Base-by-base conservation (phyloP, 2,113 vertebrate species). In the Megaleporinus macrocephalus region DNA sequence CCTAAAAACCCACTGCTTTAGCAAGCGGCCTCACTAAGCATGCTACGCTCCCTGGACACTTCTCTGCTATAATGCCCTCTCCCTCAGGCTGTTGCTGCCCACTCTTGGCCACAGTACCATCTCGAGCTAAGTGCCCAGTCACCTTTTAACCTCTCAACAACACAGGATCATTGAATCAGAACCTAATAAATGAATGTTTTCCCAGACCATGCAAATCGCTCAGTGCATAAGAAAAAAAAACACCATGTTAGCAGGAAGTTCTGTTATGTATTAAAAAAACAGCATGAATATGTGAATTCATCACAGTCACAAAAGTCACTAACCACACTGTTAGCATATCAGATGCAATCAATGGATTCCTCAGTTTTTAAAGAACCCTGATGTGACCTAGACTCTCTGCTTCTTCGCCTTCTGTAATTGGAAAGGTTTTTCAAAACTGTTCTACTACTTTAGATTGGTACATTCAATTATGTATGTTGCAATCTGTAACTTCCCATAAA, bases 1-100 rank as follows among this genome's bases (percentile, higher is more conserved):
- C 59, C 66, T 79, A 41, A 75, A n/a, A 85, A 79, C 66, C 33
- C n/a, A 18, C 22, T 5, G 47, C n/a, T 76, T 29, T 57, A 53
- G 71, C 53, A 29, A 24, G 65, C 22, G 18, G 71, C 62, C 70
- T 79, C 53, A 5, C 76, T 62, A 62, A 66, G 41, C 30, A 55
- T 33, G 47, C 47, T 51, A 68, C 55, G 49, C 15, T 49, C 47
- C 66, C 68, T 71, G 71, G 73, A 65, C 30, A 63, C 29, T 78
- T 29, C 6, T 41, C 33, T 78, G 1, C 27, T 16, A 51, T 10
- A 66, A 66, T 53, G 9, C 7, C 44, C 27, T 79, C 24, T 78
- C 16, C 53, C n/a, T 80, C 36, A 44, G 33, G 75, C 30, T 68
- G 44, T 11, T 26, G 3, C 16, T 49, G 82, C 68, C 47, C 44